Conservation (phyloP, 2,888 invertebrate genomes). For the Hypercompe scribonia region DNA sequence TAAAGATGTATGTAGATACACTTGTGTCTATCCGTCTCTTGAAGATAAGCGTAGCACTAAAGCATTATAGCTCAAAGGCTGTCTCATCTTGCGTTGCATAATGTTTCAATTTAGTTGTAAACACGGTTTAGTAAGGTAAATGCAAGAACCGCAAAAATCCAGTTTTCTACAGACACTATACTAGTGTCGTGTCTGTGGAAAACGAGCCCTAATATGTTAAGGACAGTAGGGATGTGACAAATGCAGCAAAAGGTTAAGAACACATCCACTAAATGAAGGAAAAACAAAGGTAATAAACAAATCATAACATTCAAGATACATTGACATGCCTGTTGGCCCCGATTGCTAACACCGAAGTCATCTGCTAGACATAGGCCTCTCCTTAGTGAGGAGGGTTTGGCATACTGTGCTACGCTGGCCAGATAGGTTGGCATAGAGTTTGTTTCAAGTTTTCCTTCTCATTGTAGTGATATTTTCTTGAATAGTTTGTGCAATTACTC, state of each 20-base stretch:
- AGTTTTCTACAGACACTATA: no score
- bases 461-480: no score
- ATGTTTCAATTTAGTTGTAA: slow-evolving; percentile 64
- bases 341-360: no score
- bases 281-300: not conserved
- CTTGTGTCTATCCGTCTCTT: not conserved
- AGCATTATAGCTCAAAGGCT: slow-evolving; percentile 27
- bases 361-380: no score
- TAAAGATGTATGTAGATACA: not conserved
- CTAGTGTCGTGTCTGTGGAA: slow-evolving; percentile 62
- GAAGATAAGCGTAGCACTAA: slow-evolving; percentile 3
- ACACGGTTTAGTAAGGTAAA: slow-evolving; percentile 56
- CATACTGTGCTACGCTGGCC: no score
- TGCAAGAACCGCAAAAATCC: slow-evolving; percentile 60
- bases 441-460: no score
- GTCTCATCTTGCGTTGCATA: slow-evolving; percentile 33
- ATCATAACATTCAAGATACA: no score
- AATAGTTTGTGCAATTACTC: no score
- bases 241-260: not conserved
- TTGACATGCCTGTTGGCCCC: no score
- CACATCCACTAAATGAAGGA: not conserved
- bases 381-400: no score
- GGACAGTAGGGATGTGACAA: slow-evolving; percentile 46
- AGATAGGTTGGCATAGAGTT: no score
- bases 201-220: slow-evolving; percentile 70